phyloP scores from a whole-genome alignment of 35 echinoderm and acorn worm genomes.

The Chiridota heheva region DNA sequence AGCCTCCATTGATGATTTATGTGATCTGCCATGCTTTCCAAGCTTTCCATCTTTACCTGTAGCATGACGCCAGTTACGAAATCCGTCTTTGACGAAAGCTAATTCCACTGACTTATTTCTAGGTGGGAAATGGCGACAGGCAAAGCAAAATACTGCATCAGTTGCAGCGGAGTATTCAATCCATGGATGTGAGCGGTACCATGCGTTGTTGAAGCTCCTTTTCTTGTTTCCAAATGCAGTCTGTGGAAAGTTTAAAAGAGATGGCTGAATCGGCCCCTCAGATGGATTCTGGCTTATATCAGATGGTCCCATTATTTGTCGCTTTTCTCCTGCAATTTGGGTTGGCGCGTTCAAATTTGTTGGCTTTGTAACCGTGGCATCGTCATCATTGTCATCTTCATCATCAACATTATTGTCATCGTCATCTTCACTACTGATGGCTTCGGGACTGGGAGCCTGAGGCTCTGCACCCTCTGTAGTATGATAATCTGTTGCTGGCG shows the following conservation, averaged over 20 bases:
- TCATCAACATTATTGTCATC: too few relatives aligned
- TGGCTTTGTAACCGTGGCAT: too few relatives aligned
- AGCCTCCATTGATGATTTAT: conserved; percentile 38
- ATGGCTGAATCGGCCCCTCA: conserved; percentile 20
- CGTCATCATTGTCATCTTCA: too few relatives aligned
- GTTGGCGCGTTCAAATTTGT: too few relatives aligned
- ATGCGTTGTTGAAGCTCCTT: conserved; percentile 27
- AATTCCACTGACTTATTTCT: neutral
- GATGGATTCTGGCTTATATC: conserved; percentile 29
- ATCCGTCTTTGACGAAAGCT: conserved; percentile 27
- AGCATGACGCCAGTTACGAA: conserved; percentile 18
- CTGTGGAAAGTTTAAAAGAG: conserved; percentile 1
- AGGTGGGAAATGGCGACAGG: conserved; percentile 51
- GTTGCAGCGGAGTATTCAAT: conserved; percentile 34
- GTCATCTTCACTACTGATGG: too few relatives aligned
- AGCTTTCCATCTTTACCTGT: conserved; percentile 28
- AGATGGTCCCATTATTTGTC: too few relatives aligned
- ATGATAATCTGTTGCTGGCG: too few relatives aligned
- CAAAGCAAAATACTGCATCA: conserved; percentile 52
- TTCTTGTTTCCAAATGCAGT: conserved; percentile 20
- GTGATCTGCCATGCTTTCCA: conserved; percentile 13
- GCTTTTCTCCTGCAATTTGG: too few relatives aligned
- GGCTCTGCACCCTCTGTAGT: too few relatives aligned
- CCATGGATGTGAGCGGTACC: conserved; percentile 41
- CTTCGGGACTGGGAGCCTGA: too few relatives aligned